Evolutionary conservation across 1,140 invertebrate genomes (phyloP).

Genomic region (Oryctes rhinoceros): DNA sequence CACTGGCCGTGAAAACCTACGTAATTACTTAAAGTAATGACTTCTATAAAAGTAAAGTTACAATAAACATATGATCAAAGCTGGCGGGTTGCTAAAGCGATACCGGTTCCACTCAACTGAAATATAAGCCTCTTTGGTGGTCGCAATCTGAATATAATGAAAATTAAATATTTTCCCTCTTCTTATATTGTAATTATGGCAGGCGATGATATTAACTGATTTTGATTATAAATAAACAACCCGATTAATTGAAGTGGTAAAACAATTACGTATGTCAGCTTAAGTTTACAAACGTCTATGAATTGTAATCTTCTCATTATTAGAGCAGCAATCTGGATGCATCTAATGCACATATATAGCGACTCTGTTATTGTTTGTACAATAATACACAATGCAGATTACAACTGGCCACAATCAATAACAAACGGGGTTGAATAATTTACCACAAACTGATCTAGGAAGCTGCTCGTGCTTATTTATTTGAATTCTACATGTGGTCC

Average conservation of each 20-base stretch:
- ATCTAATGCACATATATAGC: slow-evolving; percentile 45
- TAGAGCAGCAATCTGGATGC: slow-evolving; percentile 45
- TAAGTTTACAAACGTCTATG: slow-evolving; percentile 43
- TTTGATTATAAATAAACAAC: slow-evolving; percentile 1
- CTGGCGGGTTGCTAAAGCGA: too few relatives aligned
- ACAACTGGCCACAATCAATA: slow-evolving; percentile 48
- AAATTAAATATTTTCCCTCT: too few relatives aligned
- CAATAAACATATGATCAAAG: too few relatives aligned
- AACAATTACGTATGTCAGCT: slow-evolving; percentile 29
- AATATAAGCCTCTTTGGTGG: too few relatives aligned
- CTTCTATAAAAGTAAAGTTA: too few relatives aligned
- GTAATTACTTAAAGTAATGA: too few relatives aligned
- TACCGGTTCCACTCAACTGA: too few relatives aligned
- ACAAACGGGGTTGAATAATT: slow-evolving; percentile 47
- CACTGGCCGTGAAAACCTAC: too few relatives aligned
- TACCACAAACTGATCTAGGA: slow-evolving; percentile 39
- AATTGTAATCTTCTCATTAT: slow-evolving; percentile 49
- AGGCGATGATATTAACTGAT: neutral
- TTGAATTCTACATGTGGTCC: neutral
- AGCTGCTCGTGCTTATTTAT: slow-evolving; percentile 32
- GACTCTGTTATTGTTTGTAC: slow-evolving; percentile 47
- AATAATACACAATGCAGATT: slow-evolving; percentile 48
- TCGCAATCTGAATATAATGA: too few relatives aligned
- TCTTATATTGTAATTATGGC: too few relatives aligned
- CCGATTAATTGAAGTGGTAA: slow-evolving; percentile 6